Base-by-base conservation (phyloP, 2,113 vertebrate species). In the Psammodynastes pulverulentus region DNA sequence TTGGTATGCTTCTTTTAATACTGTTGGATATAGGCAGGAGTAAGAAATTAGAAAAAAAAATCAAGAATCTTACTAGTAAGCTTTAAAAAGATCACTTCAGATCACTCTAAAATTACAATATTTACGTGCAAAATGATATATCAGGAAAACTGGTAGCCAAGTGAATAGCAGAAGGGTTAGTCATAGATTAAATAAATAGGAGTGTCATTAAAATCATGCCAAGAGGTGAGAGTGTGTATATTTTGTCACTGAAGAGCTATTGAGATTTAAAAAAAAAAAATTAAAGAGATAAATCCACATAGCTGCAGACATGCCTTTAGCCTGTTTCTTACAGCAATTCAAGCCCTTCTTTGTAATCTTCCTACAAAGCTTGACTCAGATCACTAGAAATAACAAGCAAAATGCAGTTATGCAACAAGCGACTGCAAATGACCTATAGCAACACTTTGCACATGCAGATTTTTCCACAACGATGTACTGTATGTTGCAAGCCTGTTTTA, bases 161-260 rank as follows among this genome's bases (percentile, higher is more conserved):
- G n/a, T 51, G 9, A 7, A n/a, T 92, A 39, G 86, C 46, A 3
- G 72, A 92, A 84, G 79, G 52, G 90, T 95, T 94, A 94, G 90
- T 94, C 94, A 94, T 88, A 0, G 24, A 1, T 84, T 91, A 51
- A 91, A 88, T 56, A 58, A 39, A 72, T 0, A 87, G 46, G 34
- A 13, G 58, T 79, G 87, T 45, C 49, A 92, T 52, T 88, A 88
- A 92, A 88, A 88, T 88, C 26, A 56, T 9, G 39, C 13, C 67
- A 54, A 13, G 67, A 23, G 39, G 26, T 89, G 79, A 34, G 26
- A 6, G 29, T 84, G 15, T 24, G 46, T 21, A 46, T 51, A 43
- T 24, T 45, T 54, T 91, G 51, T 9, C 26, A 86, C 17, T 58
- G 34, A 79, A 88, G 5, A 88, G 23, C 26, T 49, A 17, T 9